Percentiles rank a stretch among this genome's conserved stretches.
Conservation (phyloP, 2,113 vertebrate species). For the Arizona elegans region DNA sequence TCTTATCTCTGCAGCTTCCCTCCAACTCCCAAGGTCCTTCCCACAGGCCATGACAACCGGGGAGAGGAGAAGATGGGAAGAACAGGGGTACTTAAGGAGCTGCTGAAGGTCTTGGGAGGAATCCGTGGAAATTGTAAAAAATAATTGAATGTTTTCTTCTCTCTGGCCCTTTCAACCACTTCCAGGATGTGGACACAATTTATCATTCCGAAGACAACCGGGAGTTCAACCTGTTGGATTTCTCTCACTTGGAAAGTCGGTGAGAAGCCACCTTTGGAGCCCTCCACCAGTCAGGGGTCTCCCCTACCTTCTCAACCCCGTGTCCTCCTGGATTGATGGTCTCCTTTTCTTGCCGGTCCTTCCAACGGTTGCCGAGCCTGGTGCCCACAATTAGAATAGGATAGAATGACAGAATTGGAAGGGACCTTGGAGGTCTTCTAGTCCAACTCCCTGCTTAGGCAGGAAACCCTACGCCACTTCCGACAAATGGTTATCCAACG, state of each 20-base stretch:
- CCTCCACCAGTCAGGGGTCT: background rate
- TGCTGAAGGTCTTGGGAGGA: background rate
- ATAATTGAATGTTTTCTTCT: background rate
- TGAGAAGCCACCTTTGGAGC: slow-evolving; percentile 46
- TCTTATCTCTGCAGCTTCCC: background rate
- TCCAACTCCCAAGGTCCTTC: background rate
- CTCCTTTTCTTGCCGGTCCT: background rate
- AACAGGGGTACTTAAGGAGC: background rate
- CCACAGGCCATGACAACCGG: background rate
- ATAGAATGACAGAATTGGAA: too few relatives aligned
- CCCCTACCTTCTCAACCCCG: background rate
- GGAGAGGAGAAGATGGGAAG: too few relatives aligned
- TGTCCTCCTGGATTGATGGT: background rate
- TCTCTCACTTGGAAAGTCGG: slow-evolving; percentile 89
- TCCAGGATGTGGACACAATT: slow-evolving; percentile 90
- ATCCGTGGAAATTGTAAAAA: background rate
- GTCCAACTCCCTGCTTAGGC: too few relatives aligned
- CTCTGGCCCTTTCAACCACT: background rate
- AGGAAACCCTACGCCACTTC: too few relatives aligned
- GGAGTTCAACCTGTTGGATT: slow-evolving; percentile 87
- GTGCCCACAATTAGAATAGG: background rate
- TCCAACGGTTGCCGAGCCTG: background rate
- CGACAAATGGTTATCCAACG: too few relatives aligned
- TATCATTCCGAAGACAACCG: slow-evolving; percentile 91
- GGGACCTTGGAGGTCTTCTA: too few relatives aligned